Conservation (phyloP, 2,797 vertebrate species). For the Hirundo rustica region DNA sequence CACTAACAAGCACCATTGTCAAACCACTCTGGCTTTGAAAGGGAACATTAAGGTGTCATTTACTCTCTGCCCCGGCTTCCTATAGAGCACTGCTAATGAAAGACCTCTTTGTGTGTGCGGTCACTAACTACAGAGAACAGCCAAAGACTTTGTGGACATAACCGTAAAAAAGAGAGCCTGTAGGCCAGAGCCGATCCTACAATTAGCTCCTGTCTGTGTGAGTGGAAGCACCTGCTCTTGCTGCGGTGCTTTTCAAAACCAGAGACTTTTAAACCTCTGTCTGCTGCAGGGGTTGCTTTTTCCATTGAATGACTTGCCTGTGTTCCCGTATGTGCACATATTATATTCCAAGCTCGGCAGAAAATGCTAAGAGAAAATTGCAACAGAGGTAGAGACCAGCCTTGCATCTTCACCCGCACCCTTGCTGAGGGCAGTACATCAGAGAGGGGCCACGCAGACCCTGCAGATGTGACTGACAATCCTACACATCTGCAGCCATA, state of each 20-base stretch:
- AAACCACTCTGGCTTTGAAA: constrained; percentile 71
- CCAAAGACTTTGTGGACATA: constrained; percentile 54
- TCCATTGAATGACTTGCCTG: background rate
- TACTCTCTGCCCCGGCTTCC: constrained; percentile 69
- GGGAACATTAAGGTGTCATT: constrained; percentile 77
- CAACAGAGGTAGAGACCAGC: background rate
- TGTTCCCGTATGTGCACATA: background rate
- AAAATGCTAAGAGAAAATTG: background rate
- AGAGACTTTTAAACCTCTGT: constrained; percentile 5
- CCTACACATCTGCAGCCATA: background rate
- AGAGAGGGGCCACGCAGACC: background rate
- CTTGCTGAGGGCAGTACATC: background rate
- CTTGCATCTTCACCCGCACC: background rate
- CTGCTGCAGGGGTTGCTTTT: constrained; percentile 31
- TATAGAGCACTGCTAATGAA: constrained; percentile 70
- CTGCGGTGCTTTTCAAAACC: constrained; percentile 39
- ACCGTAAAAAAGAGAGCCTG: constrained; percentile 59
- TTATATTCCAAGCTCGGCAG: background rate
- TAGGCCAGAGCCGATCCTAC: constrained; percentile 53
- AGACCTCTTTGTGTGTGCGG: constrained; percentile 72
- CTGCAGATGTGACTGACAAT: background rate
- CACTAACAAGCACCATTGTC: constrained; percentile 65
- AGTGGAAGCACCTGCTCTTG: constrained; percentile 65
- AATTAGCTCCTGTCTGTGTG: constrained; percentile 67
- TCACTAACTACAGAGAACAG: constrained; percentile 66